Evolutionary conservation across 2,113 vertebrate species (phyloP).

Genomic region (Odocoileus hemionus): DNA sequence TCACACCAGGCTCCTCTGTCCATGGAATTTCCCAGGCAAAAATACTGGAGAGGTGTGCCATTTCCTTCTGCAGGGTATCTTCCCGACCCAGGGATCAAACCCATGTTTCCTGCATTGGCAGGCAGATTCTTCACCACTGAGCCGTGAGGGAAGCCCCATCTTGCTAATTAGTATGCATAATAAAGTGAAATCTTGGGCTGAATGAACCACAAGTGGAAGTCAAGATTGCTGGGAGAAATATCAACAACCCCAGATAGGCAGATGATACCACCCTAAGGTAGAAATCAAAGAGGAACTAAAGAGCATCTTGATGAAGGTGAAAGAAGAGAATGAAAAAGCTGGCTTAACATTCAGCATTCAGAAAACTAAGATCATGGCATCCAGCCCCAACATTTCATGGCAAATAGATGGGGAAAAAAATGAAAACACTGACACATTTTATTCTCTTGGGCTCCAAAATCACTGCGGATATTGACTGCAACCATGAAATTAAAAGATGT

Average conservation of each 20-base stretch:
- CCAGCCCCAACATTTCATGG: not conserved
- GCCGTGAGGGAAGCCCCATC: not conserved
- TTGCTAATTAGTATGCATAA: not conserved
- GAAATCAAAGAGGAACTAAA: not conserved
- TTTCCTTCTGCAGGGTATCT: not conserved
- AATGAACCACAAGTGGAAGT: not conserved
- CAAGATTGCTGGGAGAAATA: not conserved
- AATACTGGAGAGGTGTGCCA: not conserved
- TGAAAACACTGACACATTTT: not conserved
- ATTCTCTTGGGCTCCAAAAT: not conserved
- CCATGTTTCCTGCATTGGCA: not conserved
- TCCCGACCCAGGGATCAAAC: not conserved
- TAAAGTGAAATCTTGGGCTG: not conserved
- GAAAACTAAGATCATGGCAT: not conserved
- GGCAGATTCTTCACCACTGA: not conserved
- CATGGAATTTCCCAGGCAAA: not conserved
- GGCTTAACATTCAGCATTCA: not conserved
- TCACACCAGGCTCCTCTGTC: not conserved
- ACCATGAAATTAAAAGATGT: not conserved
- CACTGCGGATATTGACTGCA: not conserved
- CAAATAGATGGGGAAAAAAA: not conserved
- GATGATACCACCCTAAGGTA: not conserved
- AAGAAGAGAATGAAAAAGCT: not conserved
- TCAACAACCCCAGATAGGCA: not conserved
- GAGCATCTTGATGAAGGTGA: not conserved